Base-by-base conservation (phyloP, 2,797 vertebrate species). In the Phyllotis vaccarum region DNA sequence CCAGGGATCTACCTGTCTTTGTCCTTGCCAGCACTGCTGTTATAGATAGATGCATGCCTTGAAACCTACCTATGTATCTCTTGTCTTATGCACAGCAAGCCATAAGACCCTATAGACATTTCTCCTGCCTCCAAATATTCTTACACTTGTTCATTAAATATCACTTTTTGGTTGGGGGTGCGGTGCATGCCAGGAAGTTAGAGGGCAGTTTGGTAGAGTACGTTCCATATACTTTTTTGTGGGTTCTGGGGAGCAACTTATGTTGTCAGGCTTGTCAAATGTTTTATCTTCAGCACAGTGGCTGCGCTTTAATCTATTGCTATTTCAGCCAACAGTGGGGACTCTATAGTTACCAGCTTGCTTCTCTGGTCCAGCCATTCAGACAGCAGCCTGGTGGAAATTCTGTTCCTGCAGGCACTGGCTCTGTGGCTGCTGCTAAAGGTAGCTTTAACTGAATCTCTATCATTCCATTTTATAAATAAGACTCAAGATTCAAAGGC, bases 41-140 rank as follows among this genome's bases (percentile, higher is more conserved):
- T 34, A 46, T 17, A 64, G 81, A 46, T 27, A 64, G 60, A 64
- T 34, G 2, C 1, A 6, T 6, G 7, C 12, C 11, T 34, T 40
- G 1, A 27, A 19, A n/a, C 0, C 22, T 2, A 11, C 1, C 21
- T 2, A 5, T 56, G 14, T 21, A 0, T 21, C 22, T 1, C 43
- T 76, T 81, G 40, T 40, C 24, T 37, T 27, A 37, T 37, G 5
- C 7, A 2, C 7, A 17, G 22, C 8, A 27, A 52, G 34, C 46
- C 2, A 1, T 75, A 4, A 24, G 19, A 52, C 13, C 31, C 40
- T 0, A 2, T 6, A 0, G 8, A 8, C 52, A 0, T 74, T 54
- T 86, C n/a, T 62, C 49, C 13, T 82, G 6, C 64, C 21, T n/a
- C 21, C 11, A 21, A 1, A 40, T 13, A 49, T 0, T 56, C 64